Base-by-base conservation (phyloP, 2,113 vertebrate species). In the Dasypus novemcinctus region DNA sequence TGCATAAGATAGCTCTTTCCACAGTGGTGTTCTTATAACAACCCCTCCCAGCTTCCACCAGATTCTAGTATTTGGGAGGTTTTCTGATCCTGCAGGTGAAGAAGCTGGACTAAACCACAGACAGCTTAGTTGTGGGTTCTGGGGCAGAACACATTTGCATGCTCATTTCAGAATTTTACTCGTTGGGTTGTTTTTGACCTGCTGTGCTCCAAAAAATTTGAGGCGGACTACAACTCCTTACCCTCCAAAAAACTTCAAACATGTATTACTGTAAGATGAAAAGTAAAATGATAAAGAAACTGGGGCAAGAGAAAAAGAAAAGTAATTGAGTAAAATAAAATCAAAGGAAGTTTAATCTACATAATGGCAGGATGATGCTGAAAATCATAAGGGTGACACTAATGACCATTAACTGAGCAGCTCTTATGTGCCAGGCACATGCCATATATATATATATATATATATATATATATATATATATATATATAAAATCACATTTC, bases 31-130 rank as follows among this genome's bases (percentile, higher is more conserved):
- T 43, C 12, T 7, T 4, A 21, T 2, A 29, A 63, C 7, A 0
- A 20, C 57, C 8, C 18, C 11, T n/a, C n/a, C n/a, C n/a, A n/a
- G 38, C n/a, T n/a, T 6, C 0, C 1, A 8, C n/a, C 1, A 0
- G 33, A 4, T 31, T 36, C 49, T 64, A 36, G 36, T 33, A 33
- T 38, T 43, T 38, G 29, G 57, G 74, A 43, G 46, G 36, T 63
- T 49, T 90, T 80, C 69, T 83, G 46, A 78, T 61, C 33, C n/a
- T 59, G 54, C 59, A 46, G 52, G 38, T 36, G 14, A 90, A 66
- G 49, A 57, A 46, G 29, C 36, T n/a, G 59, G 71, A 43, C 72
- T 69, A 18, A 72, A 69, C 18, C 36, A 54, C 38, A 49, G 52
- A 7, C n/a, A 46, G 17, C 31, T 21, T 61, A 36, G 49, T 25